Evolutionary conservation across 2,113 vertebrate genomes (phyloP).

Genomic region (Oophaga pumilio): DNA sequence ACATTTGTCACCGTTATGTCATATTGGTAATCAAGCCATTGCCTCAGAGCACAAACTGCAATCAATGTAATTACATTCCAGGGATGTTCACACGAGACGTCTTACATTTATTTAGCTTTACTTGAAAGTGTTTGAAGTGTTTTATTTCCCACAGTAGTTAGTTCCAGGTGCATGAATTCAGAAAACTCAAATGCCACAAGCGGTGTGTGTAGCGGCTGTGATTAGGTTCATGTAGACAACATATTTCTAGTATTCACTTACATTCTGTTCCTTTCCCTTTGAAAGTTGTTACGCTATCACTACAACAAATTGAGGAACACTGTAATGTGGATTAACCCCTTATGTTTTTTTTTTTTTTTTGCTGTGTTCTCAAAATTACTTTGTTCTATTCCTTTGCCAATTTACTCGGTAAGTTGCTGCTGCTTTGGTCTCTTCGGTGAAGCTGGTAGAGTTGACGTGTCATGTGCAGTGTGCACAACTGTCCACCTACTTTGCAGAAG

Average conservation of each 20-base stretch:
- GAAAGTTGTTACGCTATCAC: not conserved
- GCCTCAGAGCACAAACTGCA: conserved; percentile 44
- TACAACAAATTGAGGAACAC: not conserved
- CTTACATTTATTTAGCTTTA: not conserved
- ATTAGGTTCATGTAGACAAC: not conserved
- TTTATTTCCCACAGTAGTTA: conserved; percentile 14
- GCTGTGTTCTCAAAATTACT: too few relatives aligned
- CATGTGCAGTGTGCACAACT: too few relatives aligned
- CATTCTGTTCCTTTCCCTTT: not conserved
- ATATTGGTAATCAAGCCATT: conserved; percentile 39
- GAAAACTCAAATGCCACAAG: not conserved
- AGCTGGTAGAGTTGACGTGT: too few relatives aligned
- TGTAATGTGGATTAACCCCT: not conserved
- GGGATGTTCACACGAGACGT: conserved; percentile 18
- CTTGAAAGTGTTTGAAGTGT: conserved; percentile 1
- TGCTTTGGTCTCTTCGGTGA: too few relatives aligned
- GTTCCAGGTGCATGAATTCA: conserved; percentile 8
- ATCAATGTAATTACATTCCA: conserved; percentile 44
- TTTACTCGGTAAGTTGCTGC: too few relatives aligned
- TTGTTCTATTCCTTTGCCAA: too few relatives aligned
- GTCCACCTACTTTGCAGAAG: too few relatives aligned
- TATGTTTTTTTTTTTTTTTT: not conserved
- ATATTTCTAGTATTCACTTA: not conserved
- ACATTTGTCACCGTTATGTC: conserved; percentile 35
- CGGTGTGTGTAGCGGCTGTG: not conserved